These are phyloP conservation scores for Orussus abietinus DNA, from an alignment of 1,140 invertebrate genomes.

Conservation along the genomic window DNA sequence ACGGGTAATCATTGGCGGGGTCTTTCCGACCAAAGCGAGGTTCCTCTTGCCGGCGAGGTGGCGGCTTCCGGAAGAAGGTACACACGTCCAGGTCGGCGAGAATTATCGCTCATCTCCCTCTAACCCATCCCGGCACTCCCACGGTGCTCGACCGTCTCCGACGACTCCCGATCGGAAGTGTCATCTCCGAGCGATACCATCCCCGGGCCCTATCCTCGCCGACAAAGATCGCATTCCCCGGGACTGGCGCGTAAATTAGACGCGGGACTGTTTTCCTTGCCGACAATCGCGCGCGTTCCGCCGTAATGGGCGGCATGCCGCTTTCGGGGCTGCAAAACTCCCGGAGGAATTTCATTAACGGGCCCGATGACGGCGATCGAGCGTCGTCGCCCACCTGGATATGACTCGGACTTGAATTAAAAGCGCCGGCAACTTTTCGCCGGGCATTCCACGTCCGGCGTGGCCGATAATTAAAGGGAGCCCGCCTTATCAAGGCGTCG, in stretches of 20 bases:
- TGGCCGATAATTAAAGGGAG: constrained; percentile 43
- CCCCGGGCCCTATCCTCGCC: too few species aligned
- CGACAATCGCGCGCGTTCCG: constrained; percentile 23
- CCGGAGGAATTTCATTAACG: constrained; percentile 50
- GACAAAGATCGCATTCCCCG: constrained; percentile 24
- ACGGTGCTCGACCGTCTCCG: too few species aligned
- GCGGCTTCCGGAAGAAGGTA: too few species aligned
- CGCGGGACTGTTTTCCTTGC: constrained; percentile 41
- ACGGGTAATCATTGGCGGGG: too few species aligned
- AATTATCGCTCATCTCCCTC: too few species aligned
- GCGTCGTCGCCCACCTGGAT: constrained; percentile 25
- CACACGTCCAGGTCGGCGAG: too few species aligned
- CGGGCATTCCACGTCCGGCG: constrained; percentile 25
- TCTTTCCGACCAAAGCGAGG: too few species aligned
- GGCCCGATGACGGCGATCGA: constrained; percentile 44
- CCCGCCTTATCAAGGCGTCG: too few species aligned
- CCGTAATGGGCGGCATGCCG: constrained; percentile 36
- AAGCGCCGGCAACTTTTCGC: constrained; percentile 42
- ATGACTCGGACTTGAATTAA: constrained; percentile 47
- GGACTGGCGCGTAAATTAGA: constrained; percentile 29
- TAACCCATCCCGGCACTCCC: too few species aligned
- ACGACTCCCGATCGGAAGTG: too few species aligned
- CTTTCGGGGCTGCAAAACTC: constrained; percentile 33
- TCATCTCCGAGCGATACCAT: too few species aligned
- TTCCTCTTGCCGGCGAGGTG: too few species aligned